Evolutionary conservation across 64 coral and sea anemone species (phyloP), one percentile per base, ranked within the genome.

Genomic region (Porites australiensis): DNA sequence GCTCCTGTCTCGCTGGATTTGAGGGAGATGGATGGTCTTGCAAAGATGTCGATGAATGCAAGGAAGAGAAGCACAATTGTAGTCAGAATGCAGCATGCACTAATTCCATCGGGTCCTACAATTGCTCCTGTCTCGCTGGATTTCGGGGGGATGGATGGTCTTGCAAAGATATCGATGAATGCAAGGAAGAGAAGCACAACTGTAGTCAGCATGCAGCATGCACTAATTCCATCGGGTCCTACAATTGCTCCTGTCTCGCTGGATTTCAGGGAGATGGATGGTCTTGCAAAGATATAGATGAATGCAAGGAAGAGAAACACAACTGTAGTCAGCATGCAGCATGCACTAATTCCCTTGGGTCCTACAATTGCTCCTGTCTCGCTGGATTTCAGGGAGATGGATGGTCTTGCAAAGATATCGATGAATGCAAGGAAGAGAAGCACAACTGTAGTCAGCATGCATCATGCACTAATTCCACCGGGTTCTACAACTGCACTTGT

Each of bases 401-500:
- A 7, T 23, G 22, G 12, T 72, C 66, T 3, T 82, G 79, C 7
- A 2, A 64, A 4, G 79, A 82, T 14, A 82, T 64, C 4, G 53
- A 82, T 61, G 79, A 82, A 58, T 82, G 79, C 43, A 60, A 58
- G 10, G 7, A 14, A 0, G 48, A 46, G 5, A 82, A 5, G n/a
- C 79, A 82, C 79, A 60, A 58, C 2, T 82, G 79, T 13, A 46
- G 18, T 64, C 13, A 3, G 13, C 11, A 82, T 65, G 79, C 57
- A 37, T 1, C 2, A 47, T 82, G 79, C 55, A 82, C 53, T n/a
- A 82, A 82, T 11, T 43, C 54, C 20, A 37, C 27, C 4, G 79
- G 79, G 14, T 89, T 23, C 5, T 77, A 89, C 27, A 13, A 21
- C 13, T 89, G 87, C 51, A n/a, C n/a, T n/a, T n/a, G n/a, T n/a